These are phyloP conservation scores for Resseliella maxima DNA, from an alignment of 2,888 invertebrate species.

Conservation along the genomic window DNA sequence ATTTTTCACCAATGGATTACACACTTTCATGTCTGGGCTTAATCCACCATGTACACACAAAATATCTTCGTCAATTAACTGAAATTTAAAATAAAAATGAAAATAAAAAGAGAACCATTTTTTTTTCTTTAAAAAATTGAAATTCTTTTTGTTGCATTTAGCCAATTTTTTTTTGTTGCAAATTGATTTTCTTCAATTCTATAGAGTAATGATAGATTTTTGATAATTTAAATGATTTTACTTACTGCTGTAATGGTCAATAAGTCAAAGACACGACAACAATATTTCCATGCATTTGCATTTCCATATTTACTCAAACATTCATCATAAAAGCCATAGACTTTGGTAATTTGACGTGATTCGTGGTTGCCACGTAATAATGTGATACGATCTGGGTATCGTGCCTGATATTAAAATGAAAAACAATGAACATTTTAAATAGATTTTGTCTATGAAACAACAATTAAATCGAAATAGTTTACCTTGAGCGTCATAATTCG, in stretches of 20 bases:
- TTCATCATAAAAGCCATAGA: conserved; percentile 99
- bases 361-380: conserved; percentile 98
- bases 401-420: conserved; percentile 68
- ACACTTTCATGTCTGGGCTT: conserved; percentile 97
- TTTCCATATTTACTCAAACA: conserved; percentile 99
- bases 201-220: no score
- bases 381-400: conserved; percentile 90
- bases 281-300: conserved; percentile 98
- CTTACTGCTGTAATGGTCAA: conserved; percentile 96
- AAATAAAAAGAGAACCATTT: not conserved
- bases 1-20: no score
- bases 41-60: conserved; percentile 98
- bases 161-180: no score
- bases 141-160: no score
- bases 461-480: no score
- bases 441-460: no score
- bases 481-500: conserved; percentile 86
- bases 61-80: conserved; percentile 97
- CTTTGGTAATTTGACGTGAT: conserved; percentile 98
- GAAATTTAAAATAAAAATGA: conserved; percentile 63
- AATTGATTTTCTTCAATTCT: no score
- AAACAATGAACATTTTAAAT: not conserved
- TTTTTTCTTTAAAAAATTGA: no score
- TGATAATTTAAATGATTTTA: conserved; percentile 60
- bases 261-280: conserved; percentile 97